Percentiles rank a stretch among this genome's conserved stretches.
Evolutionary conservation across 2,113 vertebrate species (phyloP).

Genomic region (Sakesphorus luctuosus): DNA sequence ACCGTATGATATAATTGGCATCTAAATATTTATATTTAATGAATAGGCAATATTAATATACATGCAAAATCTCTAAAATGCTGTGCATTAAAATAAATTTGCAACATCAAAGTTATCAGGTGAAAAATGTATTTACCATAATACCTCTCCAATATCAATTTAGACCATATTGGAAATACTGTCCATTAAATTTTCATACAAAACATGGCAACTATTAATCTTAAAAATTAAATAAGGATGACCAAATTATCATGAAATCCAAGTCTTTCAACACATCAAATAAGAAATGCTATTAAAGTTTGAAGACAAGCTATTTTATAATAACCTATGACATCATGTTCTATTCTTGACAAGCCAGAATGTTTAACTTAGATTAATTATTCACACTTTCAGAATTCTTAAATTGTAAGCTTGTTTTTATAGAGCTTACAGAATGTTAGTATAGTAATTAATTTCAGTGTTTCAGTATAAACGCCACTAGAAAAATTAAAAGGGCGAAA

Average conservation of each 20-base stretch:
- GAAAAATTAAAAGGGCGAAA: conserved; percentile 5
- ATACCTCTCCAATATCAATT: not conserved
- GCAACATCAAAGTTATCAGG: not conserved
- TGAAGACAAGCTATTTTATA: not conserved
- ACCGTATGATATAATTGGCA: not conserved
- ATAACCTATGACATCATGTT: not conserved
- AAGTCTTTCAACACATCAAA: not conserved
- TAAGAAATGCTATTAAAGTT: not conserved
- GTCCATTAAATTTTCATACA: not conserved
- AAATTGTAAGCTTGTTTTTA: not conserved
- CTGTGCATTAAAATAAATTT: not conserved
- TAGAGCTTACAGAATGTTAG: conserved; percentile 7
- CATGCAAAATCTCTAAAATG: not conserved
- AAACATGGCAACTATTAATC: not conserved
- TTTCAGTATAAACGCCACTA: not conserved
- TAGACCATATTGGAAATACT: not conserved
- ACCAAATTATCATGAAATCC: not conserved
- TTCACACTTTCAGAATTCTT: not conserved
- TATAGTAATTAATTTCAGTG: not conserved
- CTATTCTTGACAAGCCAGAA: not conserved
- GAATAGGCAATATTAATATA: not conserved
- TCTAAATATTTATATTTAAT: not conserved
- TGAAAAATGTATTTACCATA: not conserved
- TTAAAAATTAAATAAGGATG: not conserved
- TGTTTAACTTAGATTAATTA: conserved; percentile 11